Conservation (phyloP, 92 coral and sea anemone species). For the Zoanthus sociatus region DNA sequence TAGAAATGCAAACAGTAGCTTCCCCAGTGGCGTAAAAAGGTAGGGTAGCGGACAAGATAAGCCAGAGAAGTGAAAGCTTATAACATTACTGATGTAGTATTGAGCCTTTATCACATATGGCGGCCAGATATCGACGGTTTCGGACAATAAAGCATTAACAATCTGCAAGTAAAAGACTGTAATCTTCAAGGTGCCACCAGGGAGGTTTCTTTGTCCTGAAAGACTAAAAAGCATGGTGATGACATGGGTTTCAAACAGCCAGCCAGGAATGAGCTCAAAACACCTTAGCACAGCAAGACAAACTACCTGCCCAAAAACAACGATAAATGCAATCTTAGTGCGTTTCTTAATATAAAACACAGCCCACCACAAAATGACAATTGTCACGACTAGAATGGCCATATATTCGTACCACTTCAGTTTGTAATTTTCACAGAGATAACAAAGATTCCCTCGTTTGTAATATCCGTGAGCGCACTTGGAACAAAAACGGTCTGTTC, state of each 20-base stretch:
- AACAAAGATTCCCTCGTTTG: conserved; percentile 67
- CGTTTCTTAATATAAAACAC: conserved; percentile 39
- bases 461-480: conserved; percentile 61
- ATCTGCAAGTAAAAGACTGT: conserved; percentile 79
- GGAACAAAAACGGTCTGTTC: conserved; percentile 70
- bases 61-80: conserved; percentile 74
- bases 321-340: conserved; percentile 49
- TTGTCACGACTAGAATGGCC: conserved; percentile 46
- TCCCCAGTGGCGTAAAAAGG: conserved; percentile 75
- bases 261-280: conserved; percentile 65
- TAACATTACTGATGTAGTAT: conserved; percentile 70
- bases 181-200: conserved; percentile 62
- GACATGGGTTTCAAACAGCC: conserved; percentile 70
- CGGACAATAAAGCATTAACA: conserved; percentile 78
- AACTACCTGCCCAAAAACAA: conserved; percentile 54
- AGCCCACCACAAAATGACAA: conserved; percentile 59
- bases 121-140: conserved; percentile 70
- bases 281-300: conserved; percentile 53
- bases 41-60: conserved; percentile 75
- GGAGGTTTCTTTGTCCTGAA: conserved; percentile 51
- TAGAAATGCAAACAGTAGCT: conserved; percentile 56
- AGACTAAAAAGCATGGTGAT: conserved; percentile 63
- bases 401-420: conserved; percentile 51
- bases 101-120: conserved; percentile 55
- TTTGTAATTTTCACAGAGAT: conserved; percentile 53